Percentiles rank a stretch among this genome's conserved stretches.
Evolutionary conservation across 2,888 invertebrate species (phyloP).

Genomic region (Rhagophthalmus giganteus): DNA sequence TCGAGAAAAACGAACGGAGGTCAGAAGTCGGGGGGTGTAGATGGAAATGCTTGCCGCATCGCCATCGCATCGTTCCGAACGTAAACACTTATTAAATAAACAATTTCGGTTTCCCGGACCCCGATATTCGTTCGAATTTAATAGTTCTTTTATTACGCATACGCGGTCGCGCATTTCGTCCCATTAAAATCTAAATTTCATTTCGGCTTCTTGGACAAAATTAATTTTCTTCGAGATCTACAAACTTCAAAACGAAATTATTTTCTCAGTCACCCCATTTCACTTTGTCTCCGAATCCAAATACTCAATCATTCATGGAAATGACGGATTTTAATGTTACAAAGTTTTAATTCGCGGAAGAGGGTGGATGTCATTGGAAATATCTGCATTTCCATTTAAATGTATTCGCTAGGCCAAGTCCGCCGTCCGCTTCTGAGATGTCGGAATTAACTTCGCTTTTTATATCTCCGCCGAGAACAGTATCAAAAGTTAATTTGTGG

Average conservation of each 20-base stretch:
- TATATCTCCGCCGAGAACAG: constrained; percentile 56
- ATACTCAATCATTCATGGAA: constrained; percentile 56
- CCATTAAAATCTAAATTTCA: too few species aligned
- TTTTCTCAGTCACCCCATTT: constrained; percentile 45
- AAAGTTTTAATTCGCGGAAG: constrained; percentile 53
- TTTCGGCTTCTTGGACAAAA: too few species aligned
- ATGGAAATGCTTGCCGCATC: too few species aligned
- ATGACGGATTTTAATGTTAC: constrained; percentile 56
- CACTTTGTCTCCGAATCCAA: constrained; percentile 51
- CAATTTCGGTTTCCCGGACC: too few species aligned
- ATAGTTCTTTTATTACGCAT: too few species aligned
- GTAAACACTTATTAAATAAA: too few species aligned
- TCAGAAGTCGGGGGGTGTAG: constrained; percentile 27
- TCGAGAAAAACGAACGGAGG: constrained; percentile 27
- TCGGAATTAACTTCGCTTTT: constrained; percentile 54
- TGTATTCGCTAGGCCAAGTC: constrained; percentile 48
- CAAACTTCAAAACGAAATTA: constrained; percentile 50
- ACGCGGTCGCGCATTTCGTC: too few species aligned
- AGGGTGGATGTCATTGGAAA: constrained; percentile 51
- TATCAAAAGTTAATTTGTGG: constrained; percentile 58
- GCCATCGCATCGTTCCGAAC: too few species aligned
- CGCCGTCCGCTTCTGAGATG: constrained; percentile 40
- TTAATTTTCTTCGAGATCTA: constrained; percentile 52
- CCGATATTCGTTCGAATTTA: too few species aligned
- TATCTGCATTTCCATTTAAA: constrained; percentile 56